Evolutionary conservation across 2,113 vertebrate species (phyloP).

Genomic region (Dipodomys ordii): DNA sequence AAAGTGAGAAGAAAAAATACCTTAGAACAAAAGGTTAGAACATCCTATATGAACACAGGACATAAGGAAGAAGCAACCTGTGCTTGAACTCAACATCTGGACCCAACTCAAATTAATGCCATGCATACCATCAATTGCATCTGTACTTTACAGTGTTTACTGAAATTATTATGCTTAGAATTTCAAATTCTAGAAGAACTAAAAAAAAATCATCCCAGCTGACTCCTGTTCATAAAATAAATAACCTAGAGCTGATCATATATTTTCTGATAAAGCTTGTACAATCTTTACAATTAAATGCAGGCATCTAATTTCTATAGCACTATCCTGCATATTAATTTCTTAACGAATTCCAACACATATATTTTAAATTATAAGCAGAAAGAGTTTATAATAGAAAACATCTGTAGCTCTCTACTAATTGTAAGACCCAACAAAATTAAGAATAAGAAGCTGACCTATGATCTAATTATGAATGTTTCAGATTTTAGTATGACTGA

Average conservation of each 20-base stretch:
- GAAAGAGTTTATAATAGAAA: slow-evolving; percentile 41
- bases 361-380: slow-evolving; percentile 54
- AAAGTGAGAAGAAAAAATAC: slow-evolving; percentile 43
- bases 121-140: slow-evolving; percentile 40
- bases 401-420: slow-evolving; percentile 11
- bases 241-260: slow-evolving; percentile 73
- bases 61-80: slow-evolving; percentile 66
- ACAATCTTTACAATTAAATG: neutral
- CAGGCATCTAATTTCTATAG: slow-evolving; percentile 62
- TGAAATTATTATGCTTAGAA: slow-evolving; percentile 75
- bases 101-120: neutral
- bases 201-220: slow-evolving; percentile 66
- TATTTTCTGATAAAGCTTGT: slow-evolving; percentile 58
- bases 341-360: slow-evolving; percentile 55
- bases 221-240: slow-evolving; percentile 73
- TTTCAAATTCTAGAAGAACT: slow-evolving; percentile 71
- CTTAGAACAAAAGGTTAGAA: slow-evolving; percentile 33
- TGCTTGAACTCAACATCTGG: slow-evolving; percentile 66
- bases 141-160: slow-evolving; percentile 64
- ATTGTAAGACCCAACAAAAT: neutral
- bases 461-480: slow-evolving; percentile 64
- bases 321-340: slow-evolving; percentile 38
- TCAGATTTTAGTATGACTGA: slow-evolving; percentile 71
- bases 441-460: slow-evolving; percentile 6
- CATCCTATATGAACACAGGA: slow-evolving; percentile 43